Evolutionary conservation across 2,888 invertebrate genomes (phyloP).

Genomic region (Drosophila paracracens): DNA sequence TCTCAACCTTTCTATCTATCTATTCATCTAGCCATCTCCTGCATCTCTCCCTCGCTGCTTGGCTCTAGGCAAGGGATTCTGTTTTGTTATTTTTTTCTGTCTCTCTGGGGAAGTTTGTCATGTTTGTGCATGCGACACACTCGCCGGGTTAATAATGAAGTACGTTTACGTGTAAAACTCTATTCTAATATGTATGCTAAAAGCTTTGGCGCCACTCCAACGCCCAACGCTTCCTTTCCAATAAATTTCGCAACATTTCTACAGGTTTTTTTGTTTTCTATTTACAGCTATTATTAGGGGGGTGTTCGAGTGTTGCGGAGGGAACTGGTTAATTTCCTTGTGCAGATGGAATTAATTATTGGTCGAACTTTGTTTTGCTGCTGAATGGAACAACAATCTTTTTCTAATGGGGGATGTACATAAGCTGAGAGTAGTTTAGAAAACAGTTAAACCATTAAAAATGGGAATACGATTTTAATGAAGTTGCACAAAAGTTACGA

Average conservation of each 20-base stretch:
- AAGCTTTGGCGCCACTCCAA: conserved; percentile 46
- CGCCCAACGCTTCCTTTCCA: background rate
- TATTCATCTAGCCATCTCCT: background rate
- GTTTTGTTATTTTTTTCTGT: conserved; percentile 35
- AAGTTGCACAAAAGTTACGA: background rate
- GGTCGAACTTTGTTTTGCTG: background rate
- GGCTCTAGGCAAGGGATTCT: conserved; percentile 8
- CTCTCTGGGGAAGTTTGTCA: conserved; percentile 57
- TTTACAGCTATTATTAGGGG: background rate
- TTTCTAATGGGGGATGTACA: conserved; percentile 6
- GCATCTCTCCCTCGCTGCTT: background rate
- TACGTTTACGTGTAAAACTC: conserved; percentile 79
- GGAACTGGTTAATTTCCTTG: conserved; percentile 6
- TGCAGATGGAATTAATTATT: conserved; percentile 52
- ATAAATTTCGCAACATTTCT: conserved; percentile 9
- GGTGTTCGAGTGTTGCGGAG: background rate
- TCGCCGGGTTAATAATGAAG: conserved; percentile 76
- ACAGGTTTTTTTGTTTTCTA: conserved; percentile 10
- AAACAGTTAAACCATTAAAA: background rate
- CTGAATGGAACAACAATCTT: background rate
- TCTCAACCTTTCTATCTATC: background rate
- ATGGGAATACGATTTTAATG: background rate
- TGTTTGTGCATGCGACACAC: conserved; percentile 80
- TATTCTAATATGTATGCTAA: conserved; percentile 79
- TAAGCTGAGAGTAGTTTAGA: background rate